Base-by-base conservation (phyloP, 2,797 vertebrate genomes). In the Delichon dasypus region DNA sequence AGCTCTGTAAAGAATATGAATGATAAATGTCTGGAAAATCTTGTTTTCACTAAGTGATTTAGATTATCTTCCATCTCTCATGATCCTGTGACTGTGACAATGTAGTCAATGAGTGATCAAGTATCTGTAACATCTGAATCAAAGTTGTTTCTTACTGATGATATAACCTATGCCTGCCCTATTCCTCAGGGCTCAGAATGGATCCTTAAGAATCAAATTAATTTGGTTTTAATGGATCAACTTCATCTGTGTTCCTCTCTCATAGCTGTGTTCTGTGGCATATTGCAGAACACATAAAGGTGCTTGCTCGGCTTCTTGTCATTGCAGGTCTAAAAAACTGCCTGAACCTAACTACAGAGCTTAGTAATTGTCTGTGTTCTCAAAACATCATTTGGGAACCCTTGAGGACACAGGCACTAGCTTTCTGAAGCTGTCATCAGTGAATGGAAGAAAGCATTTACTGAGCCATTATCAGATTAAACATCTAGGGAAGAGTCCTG, bases 371-470 rank as follows among this genome's bases (percentile, higher is more conserved):
- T 77, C 15, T 73, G 3, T 84, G 44, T 64, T 51, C 40, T 67
- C 32, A 30, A 45, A 17, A 16, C 16, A 57, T 85, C 50, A 50
- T 76, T 73, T 60, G 23, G 23, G 67, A 74, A 85, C 34, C 17
- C 48, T 55, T 48, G 36, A 67, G 89, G 71, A 66, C 26, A 50
- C 29, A 67, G 45, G 32, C 53, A 55, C 8, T 45, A 55, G 22
- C 20, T 90, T 89, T 87, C 60, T 90, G 60, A 60, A 85, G 26
- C 34, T 90, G 40, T 66, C 48, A 61, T 90, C 72, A 83, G 45
- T 36, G 80, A 90, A 55, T 67, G 60, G 53, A 89, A 73, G 32
- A 73, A 93, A 93, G 34, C 20, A 61, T 87, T 89, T 93, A 74
- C 42, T 47, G 71, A 87, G 71, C 32, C 27, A 83, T 89, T 92